Percentiles rank a stretch among this genome's conserved stretches.
phyloP scores from a whole-genome alignment of 1,140 invertebrate genomes.

The Drosophila leontia region DNA sequence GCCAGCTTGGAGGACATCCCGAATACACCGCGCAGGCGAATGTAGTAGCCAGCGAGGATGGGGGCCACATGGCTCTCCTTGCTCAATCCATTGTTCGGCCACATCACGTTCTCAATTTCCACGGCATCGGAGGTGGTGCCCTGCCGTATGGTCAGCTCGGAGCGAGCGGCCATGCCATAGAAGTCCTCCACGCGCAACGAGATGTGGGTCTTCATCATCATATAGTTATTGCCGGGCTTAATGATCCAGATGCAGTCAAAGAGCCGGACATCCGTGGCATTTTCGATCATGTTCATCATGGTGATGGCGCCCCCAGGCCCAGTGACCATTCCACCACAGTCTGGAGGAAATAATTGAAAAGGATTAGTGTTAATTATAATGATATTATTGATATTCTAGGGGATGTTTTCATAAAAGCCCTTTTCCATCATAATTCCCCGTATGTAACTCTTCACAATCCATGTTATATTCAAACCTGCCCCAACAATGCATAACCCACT shows the following conservation, averaged over 20 bases:
- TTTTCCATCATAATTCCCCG: not conserved
- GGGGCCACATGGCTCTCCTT: slow-evolving; percentile 88
- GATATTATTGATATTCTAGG: no score
- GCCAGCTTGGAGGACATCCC: slow-evolving; percentile 88
- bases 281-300: slow-evolving; percentile 91
- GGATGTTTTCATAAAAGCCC: no score
- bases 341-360: slow-evolving; percentile 55
- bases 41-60: slow-evolving; percentile 89
- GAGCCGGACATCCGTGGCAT: slow-evolving; percentile 86
- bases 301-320: slow-evolving; percentile 91
- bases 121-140: slow-evolving; percentile 89
- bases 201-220: slow-evolving; percentile 90
- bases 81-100: slow-evolving; percentile 85
- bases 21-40: slow-evolving; percentile 89
- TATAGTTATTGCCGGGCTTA: slow-evolving; percentile 88
- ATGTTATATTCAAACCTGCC: slow-evolving; percentile 1
- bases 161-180: slow-evolving; percentile 88
- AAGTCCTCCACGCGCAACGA: slow-evolving; percentile 89
- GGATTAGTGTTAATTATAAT: not conserved
- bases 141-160: slow-evolving; percentile 88
- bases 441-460: not conserved
- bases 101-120: slow-evolving; percentile 87
- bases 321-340: slow-evolving; percentile 91
- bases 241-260: slow-evolving; percentile 92
- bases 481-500: slow-evolving; percentile 26